Evolutionary conservation across 2,888 invertebrate genomes (phyloP).

Genomic region (Eucriotettix oculatus): DNA sequence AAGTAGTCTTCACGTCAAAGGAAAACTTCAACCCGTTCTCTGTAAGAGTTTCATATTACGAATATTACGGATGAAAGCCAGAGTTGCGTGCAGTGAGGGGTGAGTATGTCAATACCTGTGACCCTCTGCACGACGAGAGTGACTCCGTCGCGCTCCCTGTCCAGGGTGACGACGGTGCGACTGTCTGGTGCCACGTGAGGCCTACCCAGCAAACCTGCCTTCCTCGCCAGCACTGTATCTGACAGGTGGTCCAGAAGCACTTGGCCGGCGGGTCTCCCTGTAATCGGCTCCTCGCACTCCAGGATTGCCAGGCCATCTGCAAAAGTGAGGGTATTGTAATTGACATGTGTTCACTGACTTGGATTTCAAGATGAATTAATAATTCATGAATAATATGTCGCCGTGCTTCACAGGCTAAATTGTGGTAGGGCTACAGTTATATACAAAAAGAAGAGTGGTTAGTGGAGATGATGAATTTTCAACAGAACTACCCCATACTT

Average conservation of each 20-base stretch:
- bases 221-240: constrained; percentile 46
- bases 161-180: constrained; percentile 47
- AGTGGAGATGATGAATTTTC: too few relatives aligned
- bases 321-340: neutral
- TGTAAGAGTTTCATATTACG: constrained; percentile 20
- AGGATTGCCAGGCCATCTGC: constrained; percentile 54
- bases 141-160: constrained; percentile 37
- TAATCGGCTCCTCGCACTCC: constrained; percentile 50
- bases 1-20: constrained; percentile 57
- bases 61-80: too few relatives aligned
- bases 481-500: too few relatives aligned
- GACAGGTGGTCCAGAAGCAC: constrained; percentile 54
- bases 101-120: constrained; percentile 29
- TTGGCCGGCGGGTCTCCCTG: constrained; percentile 44
- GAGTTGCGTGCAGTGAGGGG: too few relatives aligned
- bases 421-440: too few relatives aligned
- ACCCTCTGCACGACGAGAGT: constrained; percentile 46
- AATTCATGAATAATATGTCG: neutral
- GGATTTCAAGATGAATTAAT: too few relatives aligned
- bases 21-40: constrained; percentile 46
- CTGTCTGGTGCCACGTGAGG: constrained; percentile 56
- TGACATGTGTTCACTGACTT: neutral
- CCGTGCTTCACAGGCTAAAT: neutral
- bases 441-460: too few relatives aligned
- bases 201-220: constrained; percentile 41